Conservation (phyloP, 1,140 invertebrate genomes). For the Bathynomus jamesi region DNA sequence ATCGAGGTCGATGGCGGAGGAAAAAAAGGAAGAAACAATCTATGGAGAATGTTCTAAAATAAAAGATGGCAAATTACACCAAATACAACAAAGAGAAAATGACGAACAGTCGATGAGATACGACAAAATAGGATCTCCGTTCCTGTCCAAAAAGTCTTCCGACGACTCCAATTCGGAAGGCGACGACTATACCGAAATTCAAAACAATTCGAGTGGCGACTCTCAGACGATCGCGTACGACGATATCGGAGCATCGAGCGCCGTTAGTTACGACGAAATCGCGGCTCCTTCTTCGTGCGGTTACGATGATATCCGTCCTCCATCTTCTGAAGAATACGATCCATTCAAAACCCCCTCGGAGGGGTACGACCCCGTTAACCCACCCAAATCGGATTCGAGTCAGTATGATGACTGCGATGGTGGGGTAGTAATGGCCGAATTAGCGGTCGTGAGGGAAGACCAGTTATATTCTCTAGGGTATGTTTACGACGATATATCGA, state of each 20-base stretch:
- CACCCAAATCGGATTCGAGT: constrained; percentile 32
- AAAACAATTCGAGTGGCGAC: constrained; percentile 22
- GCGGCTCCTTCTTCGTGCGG: constrained; percentile 33
- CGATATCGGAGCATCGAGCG: constrained; percentile 33
- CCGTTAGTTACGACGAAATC: constrained; percentile 35
- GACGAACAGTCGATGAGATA: constrained; percentile 17
- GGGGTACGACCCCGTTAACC: constrained; percentile 34
- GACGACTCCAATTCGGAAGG: constrained; percentile 9
- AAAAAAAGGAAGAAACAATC: neutral
- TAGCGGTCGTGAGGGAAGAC: constrained; percentile 37
- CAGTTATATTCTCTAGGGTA: constrained; percentile 38
- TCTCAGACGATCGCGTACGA: constrained; percentile 35
- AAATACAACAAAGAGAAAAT: neutral
- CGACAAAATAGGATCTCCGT: constrained; percentile 11
- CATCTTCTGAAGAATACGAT: constrained; percentile 31
- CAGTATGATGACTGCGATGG: constrained; percentile 38
- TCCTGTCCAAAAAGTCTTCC: neutral
- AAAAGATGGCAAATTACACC: constrained; percentile 1
- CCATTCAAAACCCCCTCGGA: constrained; percentile 22
- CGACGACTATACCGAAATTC: constrained; percentile 37
- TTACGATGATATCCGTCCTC: constrained; percentile 37
- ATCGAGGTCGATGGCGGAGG: neutral
- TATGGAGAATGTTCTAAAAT: constrained; percentile 5
- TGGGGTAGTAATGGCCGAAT: constrained; percentile 33
- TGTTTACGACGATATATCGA: constrained; percentile 38